Evolutionary conservation across 2,797 vertebrate genomes (phyloP), one percentile per base, ranked within the genome.

Genomic region (Amblyraja radiata): DNA sequence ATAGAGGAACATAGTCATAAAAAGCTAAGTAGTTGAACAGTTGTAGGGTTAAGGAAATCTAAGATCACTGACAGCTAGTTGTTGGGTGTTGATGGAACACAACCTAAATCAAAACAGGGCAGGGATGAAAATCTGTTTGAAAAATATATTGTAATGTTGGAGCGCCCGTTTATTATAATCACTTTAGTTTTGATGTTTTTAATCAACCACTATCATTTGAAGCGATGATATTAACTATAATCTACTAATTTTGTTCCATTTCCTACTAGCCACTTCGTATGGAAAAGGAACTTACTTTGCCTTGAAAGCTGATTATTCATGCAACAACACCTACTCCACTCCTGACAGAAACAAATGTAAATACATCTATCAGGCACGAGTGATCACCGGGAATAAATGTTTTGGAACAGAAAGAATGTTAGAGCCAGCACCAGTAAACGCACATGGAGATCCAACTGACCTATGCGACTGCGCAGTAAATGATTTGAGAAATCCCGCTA

Each of bases 221-320:
- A 91, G 28, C 18, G 28, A 74, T 25, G 36, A 28, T 21, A 36
- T 36, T 1, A 90, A 46, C 36, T 23, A 36, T 39, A 68, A 46
- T 23, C 88, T 90, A 90, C 5, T 23, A 36, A 13, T 74, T 2
- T 91, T 10, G 11, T 46, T 74, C 54, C 73, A 25, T 54, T 91
- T 16, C 25, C 74, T 54, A 10, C 61, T 93, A 96, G 96, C 73
- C 91, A 76, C 94, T 6, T 0, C 0, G 0, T 95, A 8, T 73
- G 96, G 96, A 61, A 95, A 1, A 73, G 96, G 96, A 9, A 95
- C 96, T 76, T 96, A 96, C 94, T 97, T 97, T 58, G 96, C 96
- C 0, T 94, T 95, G 93, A 6, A 94, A 4, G 95, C 96, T 76
- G 0, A 14, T 0, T 96, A 96, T 93, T 96, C 96, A 0, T 94